Evolutionary conservation across 2,113 vertebrate species (phyloP).

Genomic region (Pangasianodon hypophthalmus): DNA sequence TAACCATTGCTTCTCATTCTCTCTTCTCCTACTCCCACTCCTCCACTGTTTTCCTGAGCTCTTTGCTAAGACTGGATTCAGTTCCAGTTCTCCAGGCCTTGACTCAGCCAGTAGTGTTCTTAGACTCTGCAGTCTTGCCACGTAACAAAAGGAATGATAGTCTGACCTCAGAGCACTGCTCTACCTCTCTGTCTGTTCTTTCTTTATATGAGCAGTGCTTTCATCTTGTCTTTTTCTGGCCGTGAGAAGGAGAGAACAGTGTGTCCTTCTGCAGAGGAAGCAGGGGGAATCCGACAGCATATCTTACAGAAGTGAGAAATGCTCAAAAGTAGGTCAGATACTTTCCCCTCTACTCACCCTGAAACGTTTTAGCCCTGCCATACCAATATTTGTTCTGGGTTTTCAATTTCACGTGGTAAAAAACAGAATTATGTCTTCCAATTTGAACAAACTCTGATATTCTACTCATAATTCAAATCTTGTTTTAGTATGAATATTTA

Average conservation of each 20-base stretch:
- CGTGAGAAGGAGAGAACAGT: slow-evolving; percentile 32
- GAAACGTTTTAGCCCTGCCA: slow-evolving; percentile 42
- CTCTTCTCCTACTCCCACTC: slow-evolving; percentile 36
- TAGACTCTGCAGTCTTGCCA: slow-evolving; percentile 24
- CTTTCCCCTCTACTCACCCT: slow-evolving; percentile 59
- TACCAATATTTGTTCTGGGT: slow-evolving; percentile 54
- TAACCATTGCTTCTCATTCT: not conserved
- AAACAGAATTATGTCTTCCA: slow-evolving; percentile 43
- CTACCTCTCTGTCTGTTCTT: not conserved
- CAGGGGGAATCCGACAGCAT: slow-evolving; percentile 56
- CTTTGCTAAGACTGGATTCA: slow-evolving; percentile 30
- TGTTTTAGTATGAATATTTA: not conserved
- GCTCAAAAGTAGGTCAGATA: slow-evolving; percentile 72
- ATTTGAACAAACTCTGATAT: slow-evolving; percentile 49
- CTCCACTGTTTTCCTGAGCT: slow-evolving; percentile 31
- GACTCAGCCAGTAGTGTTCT: slow-evolving; percentile 33
- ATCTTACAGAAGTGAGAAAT: slow-evolving; percentile 64
- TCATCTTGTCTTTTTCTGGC: slow-evolving; percentile 10
- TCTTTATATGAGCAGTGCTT: not conserved
- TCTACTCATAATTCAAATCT: slow-evolving; percentile 41
- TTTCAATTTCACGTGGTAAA: slow-evolving; percentile 62
- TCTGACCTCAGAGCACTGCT: not conserved
- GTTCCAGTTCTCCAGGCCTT: slow-evolving; percentile 43
- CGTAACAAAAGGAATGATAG: slow-evolving; percentile 24
- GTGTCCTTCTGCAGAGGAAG: slow-evolving; percentile 39